Evolutionary conservation across 2,113 vertebrate species (phyloP).

Genomic region (Pontoporia blainvillei): DNA sequence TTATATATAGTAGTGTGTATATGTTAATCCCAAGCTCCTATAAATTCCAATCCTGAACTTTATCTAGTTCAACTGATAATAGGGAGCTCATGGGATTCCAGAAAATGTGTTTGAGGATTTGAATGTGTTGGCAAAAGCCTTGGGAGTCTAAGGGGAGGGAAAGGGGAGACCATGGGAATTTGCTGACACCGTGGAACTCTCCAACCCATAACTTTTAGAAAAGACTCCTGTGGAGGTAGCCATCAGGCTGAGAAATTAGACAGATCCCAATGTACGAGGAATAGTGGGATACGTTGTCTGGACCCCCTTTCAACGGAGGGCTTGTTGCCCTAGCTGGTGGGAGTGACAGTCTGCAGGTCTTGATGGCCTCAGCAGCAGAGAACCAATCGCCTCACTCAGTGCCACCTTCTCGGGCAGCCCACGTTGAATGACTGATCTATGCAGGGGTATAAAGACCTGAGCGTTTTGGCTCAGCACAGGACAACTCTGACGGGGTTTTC

Average conservation of each 20-base stretch:
- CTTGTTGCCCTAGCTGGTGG: background rate
- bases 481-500: background rate
- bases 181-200: background rate
- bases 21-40: background rate
- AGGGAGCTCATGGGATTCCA: background rate
- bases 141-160: background rate
- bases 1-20: background rate
- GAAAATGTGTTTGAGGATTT: background rate
- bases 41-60: background rate
- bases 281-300: too few relatives aligned
- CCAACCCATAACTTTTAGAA: background rate
- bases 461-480: background rate
- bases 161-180: background rate
- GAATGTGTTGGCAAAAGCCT: background rate
- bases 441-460: background rate
- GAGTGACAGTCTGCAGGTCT: background rate
- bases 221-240: background rate
- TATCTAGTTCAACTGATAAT: background rate
- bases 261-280: background rate
- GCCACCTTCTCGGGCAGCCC: too few relatives aligned
- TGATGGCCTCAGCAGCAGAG: background rate
- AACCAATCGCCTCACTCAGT: rapidly evolving
- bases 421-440: background rate
- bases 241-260: background rate
- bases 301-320: background rate